phyloP scores from a whole-genome alignment of 2,797 vertebrate genomes.

The Eulemur coronatus region DNA sequence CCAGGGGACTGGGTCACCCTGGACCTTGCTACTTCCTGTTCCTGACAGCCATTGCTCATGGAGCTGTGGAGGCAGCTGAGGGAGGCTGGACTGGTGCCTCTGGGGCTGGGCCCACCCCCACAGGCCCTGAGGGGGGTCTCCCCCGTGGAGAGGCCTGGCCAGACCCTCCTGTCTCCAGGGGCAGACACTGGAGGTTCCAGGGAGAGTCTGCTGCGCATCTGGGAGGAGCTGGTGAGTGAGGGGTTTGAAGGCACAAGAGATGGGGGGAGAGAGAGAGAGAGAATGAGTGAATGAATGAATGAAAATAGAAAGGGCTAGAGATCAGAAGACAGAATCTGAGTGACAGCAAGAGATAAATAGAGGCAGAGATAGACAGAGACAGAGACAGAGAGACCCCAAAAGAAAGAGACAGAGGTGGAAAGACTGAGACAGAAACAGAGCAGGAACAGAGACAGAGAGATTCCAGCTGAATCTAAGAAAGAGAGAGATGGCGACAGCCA shows the following conservation, averaged over 20 bases:
- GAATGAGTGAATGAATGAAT: not conserved
- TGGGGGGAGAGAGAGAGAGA: not conserved
- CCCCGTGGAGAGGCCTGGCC: not conserved
- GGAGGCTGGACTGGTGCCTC: slow-evolving; percentile 41
- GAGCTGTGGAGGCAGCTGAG: slow-evolving; percentile 59
- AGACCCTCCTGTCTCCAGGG: not conserved
- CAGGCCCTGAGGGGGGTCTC: not conserved
- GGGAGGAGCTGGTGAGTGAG: slow-evolving; percentile 74
- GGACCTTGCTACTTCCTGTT: slow-evolving; percentile 71
- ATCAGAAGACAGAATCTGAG: not conserved
- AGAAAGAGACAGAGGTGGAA: not conserved
- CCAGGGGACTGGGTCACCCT: not conserved
- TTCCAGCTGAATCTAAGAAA: not conserved
- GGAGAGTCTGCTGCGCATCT: slow-evolving; percentile 60
- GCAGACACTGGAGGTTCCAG: not conserved
- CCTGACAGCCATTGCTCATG: slow-evolving; percentile 27
- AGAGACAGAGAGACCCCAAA: not conserved
- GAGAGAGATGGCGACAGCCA: not conserved
- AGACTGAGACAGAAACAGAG: not conserved
- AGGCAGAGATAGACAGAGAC: not conserved
- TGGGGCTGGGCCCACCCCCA: slow-evolving; percentile 31
- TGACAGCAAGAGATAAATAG: not conserved
- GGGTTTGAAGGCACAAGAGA: not conserved
- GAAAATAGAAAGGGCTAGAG: not conserved
- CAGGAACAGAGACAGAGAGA: not conserved